Base-by-base conservation (phyloP, 2,888 invertebrate genomes). In the Noctua fimbriata region DNA sequence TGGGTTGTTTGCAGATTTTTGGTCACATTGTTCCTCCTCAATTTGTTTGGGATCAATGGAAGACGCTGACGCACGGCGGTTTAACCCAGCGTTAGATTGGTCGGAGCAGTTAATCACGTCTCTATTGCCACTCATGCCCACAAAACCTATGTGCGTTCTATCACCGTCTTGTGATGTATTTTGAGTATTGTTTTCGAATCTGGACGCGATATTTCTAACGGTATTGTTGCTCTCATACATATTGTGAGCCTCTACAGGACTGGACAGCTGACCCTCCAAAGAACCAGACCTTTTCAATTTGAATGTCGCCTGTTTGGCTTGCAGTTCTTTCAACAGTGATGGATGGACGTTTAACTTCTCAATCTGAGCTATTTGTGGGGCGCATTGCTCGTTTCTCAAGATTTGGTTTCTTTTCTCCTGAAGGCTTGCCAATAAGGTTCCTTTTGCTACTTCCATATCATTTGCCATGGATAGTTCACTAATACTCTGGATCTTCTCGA, bases 161-260 rank as follows among this genome's bases (percentile, higher is more conserved):
- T 97, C 96, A 41, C 88, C 91, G 49, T 96, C 96, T 55, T 92
- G 90, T 72, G 91, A 79, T 55, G 89, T 74, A 83, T 93, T 93
- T 89, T 94, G 94, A 41, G 91, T 78, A 63, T 86, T 94, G 73
- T 88, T 93, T 94, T 99, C 99, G 93, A 99, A 99, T 91, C 98
- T 98, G 1, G 98, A 98, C 1, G 99, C 98, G 91, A 99, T 97
- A 93, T 98, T 98, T 93, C 98, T 98, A 0, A 99, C 98, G 60
- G 97, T 97, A 80, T 93, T 95, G 75, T 88, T 94, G 76, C 86
- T 93, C 69, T 93, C 93, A 75, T 91, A 90, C 63, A 88, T 81
- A 80, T 91, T 92, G 73, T 90, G 88, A 44, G 87, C 92, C 41
- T 96, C 95, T 70, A 85, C 89, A 28, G 92, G 91, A 81, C 90